Evolutionary conservation across 2,888 invertebrate genomes (phyloP).

Genomic region (Habroteleia sp.): DNA sequence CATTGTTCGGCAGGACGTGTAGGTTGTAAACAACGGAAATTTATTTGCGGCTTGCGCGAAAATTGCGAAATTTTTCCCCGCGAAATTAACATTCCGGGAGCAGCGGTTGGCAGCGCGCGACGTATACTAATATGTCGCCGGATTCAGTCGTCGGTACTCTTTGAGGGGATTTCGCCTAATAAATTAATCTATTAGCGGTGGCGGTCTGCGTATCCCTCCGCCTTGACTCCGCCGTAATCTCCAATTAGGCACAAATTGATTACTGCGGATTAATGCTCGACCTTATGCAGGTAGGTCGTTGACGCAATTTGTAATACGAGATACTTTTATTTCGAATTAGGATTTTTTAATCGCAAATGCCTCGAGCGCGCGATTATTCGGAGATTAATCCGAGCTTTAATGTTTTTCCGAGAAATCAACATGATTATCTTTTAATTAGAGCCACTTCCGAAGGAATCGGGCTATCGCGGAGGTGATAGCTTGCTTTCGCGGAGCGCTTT

Average conservation of each 20-base stretch:
- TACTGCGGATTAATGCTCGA: slow-evolving; percentile 75
- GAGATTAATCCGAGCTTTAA: slow-evolving; percentile 16
- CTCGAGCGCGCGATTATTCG: slow-evolving; percentile 9
- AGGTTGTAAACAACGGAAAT: slow-evolving; percentile 43
- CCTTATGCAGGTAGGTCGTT: slow-evolving; percentile 48
- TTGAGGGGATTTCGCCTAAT: slow-evolving; percentile 78
- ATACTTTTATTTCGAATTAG: slow-evolving; percentile 47
- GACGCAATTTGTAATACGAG: slow-evolving; percentile 52
- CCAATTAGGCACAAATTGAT: slow-evolving; percentile 79
- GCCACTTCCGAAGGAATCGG: slow-evolving; percentile 12
- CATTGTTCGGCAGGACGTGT: too few relatives aligned
- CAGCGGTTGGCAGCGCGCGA: slow-evolving; percentile 68
- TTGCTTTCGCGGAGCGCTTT: slow-evolving; percentile 13
- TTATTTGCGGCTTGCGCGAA: slow-evolving; percentile 44
- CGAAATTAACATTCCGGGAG: slow-evolving; percentile 71
- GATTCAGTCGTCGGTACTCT: slow-evolving; percentile 73
- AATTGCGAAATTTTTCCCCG: slow-evolving; percentile 39
- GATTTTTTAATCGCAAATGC: slow-evolving; percentile 15
- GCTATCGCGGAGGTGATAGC: not conserved
- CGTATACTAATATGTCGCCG: slow-evolving; percentile 76
- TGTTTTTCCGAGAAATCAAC: slow-evolving; percentile 13
- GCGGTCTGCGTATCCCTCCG: slow-evolving; percentile 64
- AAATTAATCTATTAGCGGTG: slow-evolving; percentile 80
- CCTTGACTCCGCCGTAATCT: slow-evolving; percentile 73
- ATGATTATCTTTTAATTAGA: slow-evolving; percentile 48